Conservation (phyloP, 2,888 invertebrate genomes). For the Subacronicta megacephala region DNA sequence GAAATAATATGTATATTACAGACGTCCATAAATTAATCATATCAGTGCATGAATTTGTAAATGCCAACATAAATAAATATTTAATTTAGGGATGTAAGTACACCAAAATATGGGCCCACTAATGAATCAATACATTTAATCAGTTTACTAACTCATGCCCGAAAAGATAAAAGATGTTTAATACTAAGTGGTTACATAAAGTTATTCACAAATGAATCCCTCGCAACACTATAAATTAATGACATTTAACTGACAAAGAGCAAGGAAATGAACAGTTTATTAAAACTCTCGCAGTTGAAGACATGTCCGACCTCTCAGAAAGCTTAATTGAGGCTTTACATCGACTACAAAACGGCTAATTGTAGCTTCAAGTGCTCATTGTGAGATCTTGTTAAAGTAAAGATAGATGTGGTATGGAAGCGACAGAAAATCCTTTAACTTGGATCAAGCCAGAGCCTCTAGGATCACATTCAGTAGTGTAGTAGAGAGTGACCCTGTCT, state of each 20-base stretch:
- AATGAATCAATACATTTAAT: too few species aligned
- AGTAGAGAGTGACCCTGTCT: too few species aligned
- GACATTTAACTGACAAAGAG: slow-evolving; percentile 66
- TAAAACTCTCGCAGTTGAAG: slow-evolving; percentile 69
- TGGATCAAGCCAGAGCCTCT: too few species aligned
- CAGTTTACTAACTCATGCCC: too few species aligned
- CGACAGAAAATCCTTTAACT: slow-evolving; percentile 17
- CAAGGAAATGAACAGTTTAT: slow-evolving; percentile 73
- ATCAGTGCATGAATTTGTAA: too few species aligned
- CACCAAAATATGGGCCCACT: too few species aligned
- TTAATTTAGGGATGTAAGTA: too few species aligned
- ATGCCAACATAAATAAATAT: too few species aligned
- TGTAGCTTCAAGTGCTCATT: slow-evolving; percentile 84
- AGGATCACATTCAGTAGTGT: too few species aligned
- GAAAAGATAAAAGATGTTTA: slow-evolving; percentile 5
- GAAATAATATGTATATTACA: too few species aligned
- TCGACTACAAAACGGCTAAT: slow-evolving; percentile 86
- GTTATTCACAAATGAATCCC: slow-evolving; percentile 29
- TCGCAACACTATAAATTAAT: slow-evolving; percentile 69
- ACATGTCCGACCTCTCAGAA: slow-evolving; percentile 73
- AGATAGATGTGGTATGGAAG: slow-evolving; percentile 59
- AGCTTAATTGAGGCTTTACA: slow-evolving; percentile 85
- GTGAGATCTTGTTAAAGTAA: slow-evolving; percentile 66
- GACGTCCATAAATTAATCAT: too few species aligned
- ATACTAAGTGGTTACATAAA: slow-evolving; percentile 24